Evolutionary conservation across 1,140 invertebrate genomes (phyloP), one percentile per base, ranked within the genome.

Genomic region (Chrysopa pallens): DNA sequence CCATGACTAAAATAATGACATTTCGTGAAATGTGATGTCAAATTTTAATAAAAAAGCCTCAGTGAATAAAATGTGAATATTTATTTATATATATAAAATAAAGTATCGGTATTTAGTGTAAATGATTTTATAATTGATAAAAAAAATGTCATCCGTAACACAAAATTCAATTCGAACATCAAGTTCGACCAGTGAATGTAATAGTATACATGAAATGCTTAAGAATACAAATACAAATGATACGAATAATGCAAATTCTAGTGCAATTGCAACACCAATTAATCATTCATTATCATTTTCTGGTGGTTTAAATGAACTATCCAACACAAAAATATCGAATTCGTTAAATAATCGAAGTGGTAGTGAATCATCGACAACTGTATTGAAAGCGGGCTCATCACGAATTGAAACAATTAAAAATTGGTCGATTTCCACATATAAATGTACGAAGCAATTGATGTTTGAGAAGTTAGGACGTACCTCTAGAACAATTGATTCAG

Each of bases 351-450:
- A 23, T 23, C 17, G 17, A 23, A 23, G 17, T 23, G 17, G 17
- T 23, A 23, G 17, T 23, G 17, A 23, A 23, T 23, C 17, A 23
- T 23, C 17, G 17, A 23, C 62, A 35, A 74, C 69, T 50, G 64
- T 75, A 28, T 58, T 73, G 42, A 74, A 74, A 52, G 70, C 69
- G 36, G 68, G 76, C 17, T 66, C 66, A 48, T 85, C 73, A 50
- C 83, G 78, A 64, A 84, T 96, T 57, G 91, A 95, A 59, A 78
- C 80, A 31, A 68, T 96, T 35, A 89, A 87, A 60, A 89, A 87
- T 55, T 97, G 93, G 93, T 88, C 89, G 54, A 85, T 95, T 56
- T 93, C 90, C 42, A 95, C 92, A 1, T 96, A 93, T 58, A 96
- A 96, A 63, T 96, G 90, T 58, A 95, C 91, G 0, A 86, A 86